phyloP scores from a whole-genome alignment of 2,888 invertebrate genomes.

The Enoplolaimus lenunculus region DNA sequence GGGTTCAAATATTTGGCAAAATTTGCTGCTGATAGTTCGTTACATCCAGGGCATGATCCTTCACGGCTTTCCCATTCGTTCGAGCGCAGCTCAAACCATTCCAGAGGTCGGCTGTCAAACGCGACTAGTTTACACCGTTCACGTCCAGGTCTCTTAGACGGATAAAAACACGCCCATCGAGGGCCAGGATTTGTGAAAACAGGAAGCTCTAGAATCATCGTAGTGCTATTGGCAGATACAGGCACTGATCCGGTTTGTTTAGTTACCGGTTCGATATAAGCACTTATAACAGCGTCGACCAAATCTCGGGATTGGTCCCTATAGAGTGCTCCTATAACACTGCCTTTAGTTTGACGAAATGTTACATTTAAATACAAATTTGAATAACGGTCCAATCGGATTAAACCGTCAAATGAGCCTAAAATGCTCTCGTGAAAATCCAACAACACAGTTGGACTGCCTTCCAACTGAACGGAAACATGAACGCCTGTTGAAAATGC shows the following conservation, averaged over 20 bases:
- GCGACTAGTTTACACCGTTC: conserved; percentile 29
- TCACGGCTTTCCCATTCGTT: conserved; percentile 26
- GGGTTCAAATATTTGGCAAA: conserved; percentile 29
- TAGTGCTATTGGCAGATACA: neutral
- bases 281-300: conserved; percentile 29
- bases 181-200: conserved; percentile 26
- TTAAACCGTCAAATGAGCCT: conserved; percentile 29
- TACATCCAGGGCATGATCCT: conserved; percentile 30
- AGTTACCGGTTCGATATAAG: conserved; percentile 1
- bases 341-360: conserved; percentile 28
- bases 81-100: neutral
- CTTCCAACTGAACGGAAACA: neutral
- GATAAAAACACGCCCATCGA: conserved; percentile 33
- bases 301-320: neutral
- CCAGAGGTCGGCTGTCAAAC: conserved; percentile 25
- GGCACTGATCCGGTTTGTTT: conserved; percentile 25
- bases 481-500: neutral
- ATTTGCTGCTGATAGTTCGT: conserved; percentile 31
- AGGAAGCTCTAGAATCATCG: conserved; percentile 12
- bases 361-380: conserved; percentile 33
- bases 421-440: neutral
- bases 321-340: conserved; percentile 30
- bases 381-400: conserved; percentile 32
- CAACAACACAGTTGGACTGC: neutral
- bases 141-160: conserved; percentile 27